Evolutionary conservation across 2,113 vertebrate genomes (phyloP).

Genomic region (Gobius niger): DNA sequence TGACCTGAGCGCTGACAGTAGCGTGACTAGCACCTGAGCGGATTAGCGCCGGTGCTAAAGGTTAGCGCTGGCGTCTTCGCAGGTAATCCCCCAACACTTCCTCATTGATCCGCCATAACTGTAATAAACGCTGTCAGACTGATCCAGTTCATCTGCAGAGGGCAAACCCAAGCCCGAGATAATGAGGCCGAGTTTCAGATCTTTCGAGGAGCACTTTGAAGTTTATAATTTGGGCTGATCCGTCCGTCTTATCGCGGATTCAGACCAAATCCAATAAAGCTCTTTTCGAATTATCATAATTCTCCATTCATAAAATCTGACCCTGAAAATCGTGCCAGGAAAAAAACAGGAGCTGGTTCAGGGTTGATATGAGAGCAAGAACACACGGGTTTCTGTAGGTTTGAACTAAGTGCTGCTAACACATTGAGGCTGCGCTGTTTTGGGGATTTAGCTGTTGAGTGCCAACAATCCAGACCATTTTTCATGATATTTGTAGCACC

Average conservation of each 20-base stretch:
- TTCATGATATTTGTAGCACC: too few relatives aligned
- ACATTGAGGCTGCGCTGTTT: too few relatives aligned
- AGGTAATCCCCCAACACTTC: not conserved
- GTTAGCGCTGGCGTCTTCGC: not conserved
- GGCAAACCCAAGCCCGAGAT: not conserved
- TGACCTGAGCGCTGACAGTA: slow-evolving; percentile 1
- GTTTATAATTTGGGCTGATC: not conserved
- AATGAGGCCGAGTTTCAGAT: not conserved
- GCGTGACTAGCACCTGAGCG: slow-evolving; percentile 7
- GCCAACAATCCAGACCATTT: too few relatives aligned
- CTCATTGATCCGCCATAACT: not conserved
- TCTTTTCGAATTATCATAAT: not conserved
- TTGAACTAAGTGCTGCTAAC: too few relatives aligned
- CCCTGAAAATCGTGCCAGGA: not conserved
- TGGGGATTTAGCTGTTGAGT: too few relatives aligned
- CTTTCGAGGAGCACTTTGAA: not conserved
- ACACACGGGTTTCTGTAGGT: too few relatives aligned
- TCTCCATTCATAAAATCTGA: not conserved
- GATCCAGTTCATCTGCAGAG: not conserved
- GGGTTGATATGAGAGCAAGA: too few relatives aligned
- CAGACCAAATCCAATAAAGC: not conserved
- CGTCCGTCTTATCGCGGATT: not conserved
- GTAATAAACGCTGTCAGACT: not conserved
- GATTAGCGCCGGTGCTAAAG: not conserved
- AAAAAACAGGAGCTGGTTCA: not conserved